Conservation (phyloP, 2,797 vertebrate genomes). For the Poecilia wingei region DNA sequence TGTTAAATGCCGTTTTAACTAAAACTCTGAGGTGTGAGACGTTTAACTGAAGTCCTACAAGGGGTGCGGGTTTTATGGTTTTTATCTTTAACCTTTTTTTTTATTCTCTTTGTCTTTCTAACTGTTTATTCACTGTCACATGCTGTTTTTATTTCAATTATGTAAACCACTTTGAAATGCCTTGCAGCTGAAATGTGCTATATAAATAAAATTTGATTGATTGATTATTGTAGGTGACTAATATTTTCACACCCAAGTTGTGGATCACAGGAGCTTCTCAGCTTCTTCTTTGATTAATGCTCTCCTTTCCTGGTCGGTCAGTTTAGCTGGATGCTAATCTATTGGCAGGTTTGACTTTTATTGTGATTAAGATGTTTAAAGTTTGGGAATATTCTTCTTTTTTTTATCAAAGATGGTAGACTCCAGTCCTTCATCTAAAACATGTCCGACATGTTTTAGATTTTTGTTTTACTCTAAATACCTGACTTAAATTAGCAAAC, state of each 20-base stretch:
- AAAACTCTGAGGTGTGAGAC: too few relatives aligned
- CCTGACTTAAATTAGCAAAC: not conserved
- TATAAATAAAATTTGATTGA: too few relatives aligned
- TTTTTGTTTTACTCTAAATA: not conserved
- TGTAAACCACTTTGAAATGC: too few relatives aligned
- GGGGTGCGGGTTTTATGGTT: too few relatives aligned
- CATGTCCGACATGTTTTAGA: not conserved
- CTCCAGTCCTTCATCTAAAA: not conserved
- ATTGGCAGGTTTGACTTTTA: not conserved
- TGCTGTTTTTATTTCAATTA: too few relatives aligned
- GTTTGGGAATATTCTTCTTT: not conserved
- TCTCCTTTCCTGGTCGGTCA: not conserved
- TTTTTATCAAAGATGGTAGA: not conserved
- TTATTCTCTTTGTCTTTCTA: too few relatives aligned
- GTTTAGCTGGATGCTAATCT: not conserved
- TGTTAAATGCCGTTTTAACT: too few relatives aligned
- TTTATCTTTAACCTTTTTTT: too few relatives aligned
- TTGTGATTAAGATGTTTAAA: not conserved
- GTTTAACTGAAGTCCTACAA: too few relatives aligned
- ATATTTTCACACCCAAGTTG: not conserved
- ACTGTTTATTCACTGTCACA: too few relatives aligned
- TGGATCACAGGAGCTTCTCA: not conserved
- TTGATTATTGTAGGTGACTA: not conserved
- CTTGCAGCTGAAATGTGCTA: too few relatives aligned
- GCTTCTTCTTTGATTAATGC: not conserved